Conservation (phyloP, 2,888 invertebrate species). For the Alsophila aescularia region DNA sequence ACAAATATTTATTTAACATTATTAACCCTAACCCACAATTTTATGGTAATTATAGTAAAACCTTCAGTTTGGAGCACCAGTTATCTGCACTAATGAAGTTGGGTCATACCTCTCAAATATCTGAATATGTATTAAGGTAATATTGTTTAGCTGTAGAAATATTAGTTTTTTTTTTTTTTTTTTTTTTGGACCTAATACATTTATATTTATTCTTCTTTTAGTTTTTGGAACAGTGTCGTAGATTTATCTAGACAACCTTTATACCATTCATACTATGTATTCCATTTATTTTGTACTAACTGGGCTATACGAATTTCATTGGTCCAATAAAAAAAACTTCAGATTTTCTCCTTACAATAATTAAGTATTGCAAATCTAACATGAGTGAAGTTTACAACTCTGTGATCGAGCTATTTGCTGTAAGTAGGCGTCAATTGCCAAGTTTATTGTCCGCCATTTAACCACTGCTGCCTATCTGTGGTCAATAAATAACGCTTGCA, state of each 20-base stretch:
- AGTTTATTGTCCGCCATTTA: constrained; percentile 45
- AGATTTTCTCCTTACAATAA: neutral
- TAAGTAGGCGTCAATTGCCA: constrained; percentile 54
- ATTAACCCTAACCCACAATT: neutral
- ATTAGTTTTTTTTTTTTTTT: too few species aligned
- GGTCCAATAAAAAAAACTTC: too few species aligned
- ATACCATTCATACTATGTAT: too few species aligned
- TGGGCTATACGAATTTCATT: too few species aligned
- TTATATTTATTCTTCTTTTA: too few species aligned
- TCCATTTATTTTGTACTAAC: too few species aligned
- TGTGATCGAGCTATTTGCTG: constrained; percentile 43
- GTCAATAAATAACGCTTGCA: constrained; percentile 69
- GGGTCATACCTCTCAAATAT: neutral
- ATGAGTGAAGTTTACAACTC: constrained; percentile 47
- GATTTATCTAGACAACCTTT: too few species aligned
- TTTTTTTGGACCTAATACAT: too few species aligned
- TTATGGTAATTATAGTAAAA: neutral
- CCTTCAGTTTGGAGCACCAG: neutral
- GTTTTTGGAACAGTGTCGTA: too few species aligned
- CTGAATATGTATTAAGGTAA: neutral
- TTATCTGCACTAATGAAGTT: neutral
- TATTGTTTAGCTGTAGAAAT: too few species aligned
- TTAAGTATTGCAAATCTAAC: neutral
- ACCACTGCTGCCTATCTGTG: constrained; percentile 45
- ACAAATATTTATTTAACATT: too few species aligned